A percentile compares a stretch with the other conserved stretches of the same genome.
Conservation (phyloP, 2,113 vertebrate genomes). For the Eupsittula cactorum region DNA sequence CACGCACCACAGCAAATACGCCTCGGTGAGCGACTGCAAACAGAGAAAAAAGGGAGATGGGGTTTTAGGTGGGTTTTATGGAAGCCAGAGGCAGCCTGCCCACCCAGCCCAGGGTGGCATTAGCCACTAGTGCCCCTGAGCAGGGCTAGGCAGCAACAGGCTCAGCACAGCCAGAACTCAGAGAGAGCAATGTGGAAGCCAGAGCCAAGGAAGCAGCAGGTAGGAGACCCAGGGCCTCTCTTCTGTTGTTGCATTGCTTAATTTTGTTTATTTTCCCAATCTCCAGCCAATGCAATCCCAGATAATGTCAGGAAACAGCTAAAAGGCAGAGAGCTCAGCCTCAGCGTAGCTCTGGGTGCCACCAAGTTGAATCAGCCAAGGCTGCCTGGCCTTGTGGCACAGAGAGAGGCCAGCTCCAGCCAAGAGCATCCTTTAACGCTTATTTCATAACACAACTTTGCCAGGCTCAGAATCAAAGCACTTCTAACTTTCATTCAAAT, state of each 20-base stretch:
- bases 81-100: neutral
- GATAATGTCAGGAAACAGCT: neutral
- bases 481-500: neutral
- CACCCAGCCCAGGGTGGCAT: rapidly evolving
- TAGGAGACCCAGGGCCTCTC: neutral
- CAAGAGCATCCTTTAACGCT: neutral
- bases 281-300: neutral
- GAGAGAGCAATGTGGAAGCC: neutral
- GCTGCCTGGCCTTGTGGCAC: neutral
- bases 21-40: too few species aligned
- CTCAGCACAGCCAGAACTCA: neutral
- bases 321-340: neutral
- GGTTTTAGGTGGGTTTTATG: neutral
- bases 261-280: neutral
- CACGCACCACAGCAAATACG: rapidly evolving
- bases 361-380: neutral
- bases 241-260: neutral
- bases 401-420: neutral
- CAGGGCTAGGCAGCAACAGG: neutral
- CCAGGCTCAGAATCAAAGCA: neutral
- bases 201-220: neutral
- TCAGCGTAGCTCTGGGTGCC: neutral
- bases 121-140: rapidly evolving
- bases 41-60: neutral
- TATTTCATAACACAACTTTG: neutral